Evolutionary conservation across 2,113 vertebrate species (phyloP).

Genomic region (Ptilonorhynchus violaceus): DNA sequence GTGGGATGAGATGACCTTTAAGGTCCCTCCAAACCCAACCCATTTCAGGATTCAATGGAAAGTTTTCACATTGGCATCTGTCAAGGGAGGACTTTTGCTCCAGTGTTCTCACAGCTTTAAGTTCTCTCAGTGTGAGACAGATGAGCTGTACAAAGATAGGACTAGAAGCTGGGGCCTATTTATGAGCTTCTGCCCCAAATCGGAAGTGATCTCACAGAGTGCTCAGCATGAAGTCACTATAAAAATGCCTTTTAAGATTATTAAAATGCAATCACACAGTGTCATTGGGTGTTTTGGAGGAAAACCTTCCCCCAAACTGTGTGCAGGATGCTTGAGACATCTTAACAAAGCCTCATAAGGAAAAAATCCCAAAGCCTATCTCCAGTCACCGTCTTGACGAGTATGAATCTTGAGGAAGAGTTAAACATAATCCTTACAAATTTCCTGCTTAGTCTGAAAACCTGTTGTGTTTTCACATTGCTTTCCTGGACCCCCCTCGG

Average conservation of each 20-base stretch:
- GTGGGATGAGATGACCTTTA: neutral
- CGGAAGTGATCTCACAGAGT: neutral
- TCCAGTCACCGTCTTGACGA: neutral
- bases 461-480: neutral
- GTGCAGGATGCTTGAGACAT: neutral
- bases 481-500: neutral
- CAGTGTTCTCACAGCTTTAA: neutral
- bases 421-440: neutral
- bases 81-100: neutral
- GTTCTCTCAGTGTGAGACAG: neutral
- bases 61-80: neutral
- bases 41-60: neutral
- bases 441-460: neutral
- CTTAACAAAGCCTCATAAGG: neutral
- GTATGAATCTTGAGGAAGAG: neutral
- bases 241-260: neutral
- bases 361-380: neutral
- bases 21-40: neutral
- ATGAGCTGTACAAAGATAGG: neutral
- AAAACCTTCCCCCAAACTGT: neutral
- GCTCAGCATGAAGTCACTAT: neutral
- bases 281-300: neutral
- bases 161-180: neutral
- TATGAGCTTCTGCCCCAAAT: neutral
- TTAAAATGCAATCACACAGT: neutral